A percentile compares a stretch with the other conserved stretches of the same genome.
phyloP scores from a whole-genome alignment of 2,888 invertebrate species.

The Eristalis pertinax region DNA sequence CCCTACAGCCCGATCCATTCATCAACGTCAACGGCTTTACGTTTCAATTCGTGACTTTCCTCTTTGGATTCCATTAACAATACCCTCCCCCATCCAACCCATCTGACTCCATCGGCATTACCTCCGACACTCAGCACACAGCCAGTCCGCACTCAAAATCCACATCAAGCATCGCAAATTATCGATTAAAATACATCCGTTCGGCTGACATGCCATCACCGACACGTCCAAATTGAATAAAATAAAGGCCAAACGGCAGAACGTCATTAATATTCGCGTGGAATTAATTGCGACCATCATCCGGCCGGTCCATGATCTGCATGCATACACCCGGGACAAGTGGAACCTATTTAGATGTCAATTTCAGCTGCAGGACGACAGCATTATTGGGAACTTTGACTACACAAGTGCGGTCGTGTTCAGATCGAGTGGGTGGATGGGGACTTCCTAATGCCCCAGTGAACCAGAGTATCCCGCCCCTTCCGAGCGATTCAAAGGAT shows the following conservation, averaged over 20 bases:
- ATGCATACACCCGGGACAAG: not conserved
- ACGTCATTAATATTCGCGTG: slow-evolving; percentile 29
- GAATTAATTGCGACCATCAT: slow-evolving; percentile 46
- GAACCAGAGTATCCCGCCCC: no score
- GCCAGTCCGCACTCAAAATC: not conserved
- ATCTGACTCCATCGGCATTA: not conserved
- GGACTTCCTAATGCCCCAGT: no score
- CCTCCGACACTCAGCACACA: not conserved
- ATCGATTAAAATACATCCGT: slow-evolving; percentile 12
- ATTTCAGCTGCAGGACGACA: slow-evolving; percentile 7
- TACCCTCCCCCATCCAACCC: not conserved
- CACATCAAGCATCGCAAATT: not conserved
- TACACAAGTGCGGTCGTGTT: slow-evolving; percentile 16
- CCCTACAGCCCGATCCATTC: not conserved
- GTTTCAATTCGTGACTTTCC: not conserved
- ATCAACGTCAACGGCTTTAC: not conserved
- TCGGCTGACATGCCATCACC: slow-evolving; percentile 2
- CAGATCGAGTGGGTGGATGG: not conserved
- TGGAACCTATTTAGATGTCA: slow-evolving; percentile 36
- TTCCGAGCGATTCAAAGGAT: no score
- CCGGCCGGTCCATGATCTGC: not conserved
- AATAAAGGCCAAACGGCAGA: slow-evolving; percentile 13
- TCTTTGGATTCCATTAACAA: not conserved
- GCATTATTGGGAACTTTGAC: not conserved
- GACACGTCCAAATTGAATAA: slow-evolving; percentile 47